Conservation (phyloP, 2,113 vertebrate genomes). For the Arizona elegans region DNA sequence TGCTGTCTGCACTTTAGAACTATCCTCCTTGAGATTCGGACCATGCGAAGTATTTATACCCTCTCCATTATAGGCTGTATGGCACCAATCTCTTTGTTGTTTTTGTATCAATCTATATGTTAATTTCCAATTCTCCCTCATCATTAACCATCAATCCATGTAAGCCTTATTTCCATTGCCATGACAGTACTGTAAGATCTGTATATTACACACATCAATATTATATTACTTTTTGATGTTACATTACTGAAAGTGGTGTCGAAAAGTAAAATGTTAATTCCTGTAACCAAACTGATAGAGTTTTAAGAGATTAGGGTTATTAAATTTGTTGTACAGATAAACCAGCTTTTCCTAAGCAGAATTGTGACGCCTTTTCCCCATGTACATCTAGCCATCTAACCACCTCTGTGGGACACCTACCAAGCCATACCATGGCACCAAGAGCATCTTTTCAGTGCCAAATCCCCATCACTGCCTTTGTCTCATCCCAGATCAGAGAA, state of each 20-base stretch:
- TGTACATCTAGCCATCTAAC: background rate
- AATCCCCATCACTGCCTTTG: background rate
- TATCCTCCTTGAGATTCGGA: background rate
- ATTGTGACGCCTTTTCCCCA: background rate
- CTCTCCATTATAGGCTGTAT: background rate
- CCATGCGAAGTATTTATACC: background rate
- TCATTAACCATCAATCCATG: background rate
- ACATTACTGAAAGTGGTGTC: background rate
- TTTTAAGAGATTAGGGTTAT: background rate
- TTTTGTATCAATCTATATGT: slow-evolving; percentile 6
- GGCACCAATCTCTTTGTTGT: background rate
- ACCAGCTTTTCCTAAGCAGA: background rate
- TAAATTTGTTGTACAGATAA: background rate
- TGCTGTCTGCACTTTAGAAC: background rate
- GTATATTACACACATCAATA: background rate
- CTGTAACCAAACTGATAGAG: background rate
- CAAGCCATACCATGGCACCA: accelerated
- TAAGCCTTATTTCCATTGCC: slow-evolving; percentile 34
- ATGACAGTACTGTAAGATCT: background rate
- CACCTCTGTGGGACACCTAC: background rate
- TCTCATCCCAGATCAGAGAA: background rate
- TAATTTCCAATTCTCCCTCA: background rate
- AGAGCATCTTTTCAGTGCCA: background rate
- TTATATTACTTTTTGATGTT: background rate
- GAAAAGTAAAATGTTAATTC: background rate